phyloP scores from a whole-genome alignment of 2,888 invertebrate species.

The Hetaerina titia region DNA sequence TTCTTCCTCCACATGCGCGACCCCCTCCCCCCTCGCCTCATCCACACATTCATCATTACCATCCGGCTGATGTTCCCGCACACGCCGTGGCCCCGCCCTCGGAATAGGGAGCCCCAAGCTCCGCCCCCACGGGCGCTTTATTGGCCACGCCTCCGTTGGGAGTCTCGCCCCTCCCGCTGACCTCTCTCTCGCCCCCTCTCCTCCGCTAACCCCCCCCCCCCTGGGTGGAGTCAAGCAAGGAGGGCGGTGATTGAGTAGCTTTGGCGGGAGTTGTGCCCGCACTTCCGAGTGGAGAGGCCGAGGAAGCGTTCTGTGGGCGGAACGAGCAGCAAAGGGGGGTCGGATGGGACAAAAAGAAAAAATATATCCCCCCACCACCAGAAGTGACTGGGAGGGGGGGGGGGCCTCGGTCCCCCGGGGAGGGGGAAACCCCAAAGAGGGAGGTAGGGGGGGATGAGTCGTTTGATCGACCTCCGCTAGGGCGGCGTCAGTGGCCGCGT shows the following conservation, averaged over 20 bases:
- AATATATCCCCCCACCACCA: neutral
- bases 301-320: neutral
- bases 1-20: neutral
- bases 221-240: slow-evolving; percentile 28
- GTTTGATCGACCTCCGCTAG: slow-evolving; percentile 65
- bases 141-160: slow-evolving; percentile 32
- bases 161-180: slow-evolving; percentile 1
- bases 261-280: slow-evolving; percentile 53
- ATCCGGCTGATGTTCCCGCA: neutral
- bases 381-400: slow-evolving; percentile 16
- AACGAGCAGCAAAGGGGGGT: neutral
- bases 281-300: slow-evolving; percentile 44
- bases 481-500: slow-evolving; percentile 65
- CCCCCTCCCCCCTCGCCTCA: neutral
- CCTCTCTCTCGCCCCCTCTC: neutral
- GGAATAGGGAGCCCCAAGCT: neutral
- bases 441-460: slow-evolving; percentile 41
- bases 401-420: neutral
- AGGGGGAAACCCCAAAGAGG: neutral
- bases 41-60: slow-evolving; percentile 3
- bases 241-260: slow-evolving; percentile 65
- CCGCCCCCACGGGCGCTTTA: neutral
- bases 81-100: slow-evolving; percentile 49
- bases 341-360: neutral
- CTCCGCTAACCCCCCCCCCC: neutral